Percentiles rank a stretch among this genome's conserved stretches.
phyloP scores from a whole-genome alignment of 2,888 invertebrate genomes.

The Eumacrocentrus americanus region DNA sequence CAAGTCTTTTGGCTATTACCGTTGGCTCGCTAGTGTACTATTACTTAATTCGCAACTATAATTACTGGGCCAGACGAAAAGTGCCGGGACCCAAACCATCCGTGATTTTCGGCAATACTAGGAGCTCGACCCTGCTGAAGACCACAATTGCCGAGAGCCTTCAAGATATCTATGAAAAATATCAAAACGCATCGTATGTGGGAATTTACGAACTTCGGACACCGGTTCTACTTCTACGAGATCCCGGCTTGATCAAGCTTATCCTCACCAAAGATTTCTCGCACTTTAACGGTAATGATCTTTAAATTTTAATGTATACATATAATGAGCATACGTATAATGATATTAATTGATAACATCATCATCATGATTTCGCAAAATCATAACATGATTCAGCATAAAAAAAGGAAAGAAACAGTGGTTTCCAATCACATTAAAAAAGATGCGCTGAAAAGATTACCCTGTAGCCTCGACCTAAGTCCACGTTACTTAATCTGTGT shows the following conservation, averaged over 20 bases:
- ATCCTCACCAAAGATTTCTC: constrained; percentile 50
- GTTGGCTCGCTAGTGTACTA: constrained; percentile 30
- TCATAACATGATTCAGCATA: no score
- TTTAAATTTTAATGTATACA: no score
- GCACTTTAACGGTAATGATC: constrained; percentile 46
- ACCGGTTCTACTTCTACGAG: constrained; percentile 43
- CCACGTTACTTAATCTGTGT: no score
- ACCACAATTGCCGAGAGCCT: constrained; percentile 39
- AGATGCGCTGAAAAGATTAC: no score
- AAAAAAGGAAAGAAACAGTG: no score
- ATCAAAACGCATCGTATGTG: constrained; percentile 36
- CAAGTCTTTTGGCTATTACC: constrained; percentile 14
- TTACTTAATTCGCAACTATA: constrained; percentile 44
- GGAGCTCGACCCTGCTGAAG: constrained; percentile 39
- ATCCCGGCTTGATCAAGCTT: constrained; percentile 47
- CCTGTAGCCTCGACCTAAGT: no score
- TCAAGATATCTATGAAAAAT: constrained; percentile 41
- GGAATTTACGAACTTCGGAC: constrained; percentile 47
- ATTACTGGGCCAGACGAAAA: constrained; percentile 53
- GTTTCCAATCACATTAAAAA: no score
- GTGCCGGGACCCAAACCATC: constrained; percentile 48
- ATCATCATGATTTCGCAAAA: no score
- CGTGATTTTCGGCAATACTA: constrained; percentile 54
- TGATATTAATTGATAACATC: no score
- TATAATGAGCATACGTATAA: no score